Conservation (phyloP, 2,888 invertebrate species). For the Epinotia brunnichana region DNA sequence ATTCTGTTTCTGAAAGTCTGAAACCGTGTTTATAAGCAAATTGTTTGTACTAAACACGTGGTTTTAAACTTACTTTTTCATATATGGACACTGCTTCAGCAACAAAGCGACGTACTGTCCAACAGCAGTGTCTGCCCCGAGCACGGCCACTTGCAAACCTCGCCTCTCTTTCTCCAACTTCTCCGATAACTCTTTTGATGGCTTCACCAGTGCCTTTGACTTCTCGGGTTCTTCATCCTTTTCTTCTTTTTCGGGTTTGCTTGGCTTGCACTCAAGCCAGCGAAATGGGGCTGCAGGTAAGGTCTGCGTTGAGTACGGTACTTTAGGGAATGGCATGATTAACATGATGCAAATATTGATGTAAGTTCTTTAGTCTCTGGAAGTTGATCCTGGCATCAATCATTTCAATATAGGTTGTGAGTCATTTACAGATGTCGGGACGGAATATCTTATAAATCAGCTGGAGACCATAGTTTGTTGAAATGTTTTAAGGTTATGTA, state of each 20-base stretch:
- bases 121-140: slow-evolving; percentile 80
- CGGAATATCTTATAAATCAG: no score
- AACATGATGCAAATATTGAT: no score
- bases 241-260: slow-evolving; percentile 50
- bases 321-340: neutral
- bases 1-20: no score
- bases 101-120: slow-evolving; percentile 79
- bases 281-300: slow-evolving; percentile 69
- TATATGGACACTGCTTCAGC: slow-evolving; percentile 81
- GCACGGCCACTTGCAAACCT: slow-evolving; percentile 74
- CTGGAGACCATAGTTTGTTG: neutral
- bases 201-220: slow-evolving; percentile 60
- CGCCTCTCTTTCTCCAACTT: slow-evolving; percentile 55
- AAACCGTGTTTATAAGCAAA: no score
- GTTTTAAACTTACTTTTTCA: slow-evolving; percentile 73
- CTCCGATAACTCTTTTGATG: slow-evolving; percentile 53
- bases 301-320: neutral
- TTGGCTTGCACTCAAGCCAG: slow-evolving; percentile 57
- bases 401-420: no score
- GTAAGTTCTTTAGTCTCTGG: neutral
- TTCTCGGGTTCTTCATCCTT: slow-evolving; percentile 15
- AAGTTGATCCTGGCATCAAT: neutral
- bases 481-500: no score
- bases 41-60: no score
- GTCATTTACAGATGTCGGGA: no score